These are phyloP conservation scores for Peromyscus polionotus DNA, from an alignment of 2,113 vertebrate species.

Conservation along the genomic window DNA sequence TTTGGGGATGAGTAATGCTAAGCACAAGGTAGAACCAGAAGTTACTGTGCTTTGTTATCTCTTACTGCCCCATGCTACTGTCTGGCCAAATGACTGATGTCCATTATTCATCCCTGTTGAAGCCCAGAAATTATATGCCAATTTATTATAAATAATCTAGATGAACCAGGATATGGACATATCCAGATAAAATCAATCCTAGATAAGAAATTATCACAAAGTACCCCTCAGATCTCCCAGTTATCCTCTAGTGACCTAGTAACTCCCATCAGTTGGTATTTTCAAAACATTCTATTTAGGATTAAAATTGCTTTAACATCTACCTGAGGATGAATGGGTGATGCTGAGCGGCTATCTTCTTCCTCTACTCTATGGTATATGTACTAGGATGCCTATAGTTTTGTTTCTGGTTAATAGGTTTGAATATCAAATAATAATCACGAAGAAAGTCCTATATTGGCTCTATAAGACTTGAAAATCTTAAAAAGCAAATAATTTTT, in stretches of 20 bases:
- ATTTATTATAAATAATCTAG: slow-evolving; percentile 21
- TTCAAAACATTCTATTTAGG: background rate
- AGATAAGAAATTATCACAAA: background rate
- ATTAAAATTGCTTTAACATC: background rate
- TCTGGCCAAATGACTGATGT: background rate
- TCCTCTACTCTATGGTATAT: background rate
- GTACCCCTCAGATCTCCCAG: background rate
- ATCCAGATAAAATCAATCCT: too few relatives aligned
- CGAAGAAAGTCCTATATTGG: background rate
- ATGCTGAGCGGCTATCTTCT: background rate
- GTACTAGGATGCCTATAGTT: background rate
- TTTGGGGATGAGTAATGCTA: background rate
- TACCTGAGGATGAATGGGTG: background rate
- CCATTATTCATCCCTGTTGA: background rate
- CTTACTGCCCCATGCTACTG: background rate
- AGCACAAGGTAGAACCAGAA: background rate
- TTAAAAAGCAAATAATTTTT: background rate
- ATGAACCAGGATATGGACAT: background rate
- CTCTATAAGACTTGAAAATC: background rate
- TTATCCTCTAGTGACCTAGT: background rate
- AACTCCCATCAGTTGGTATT: slow-evolving; percentile 1
- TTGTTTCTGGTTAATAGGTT: background rate
- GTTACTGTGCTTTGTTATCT: background rate
- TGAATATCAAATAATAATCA: background rate
- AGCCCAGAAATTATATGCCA: background rate